Percentiles rank a stretch among this genome's conserved stretches.
Conservation (phyloP, 1,140 invertebrate genomes). For the Aphelenchoides besseyi region DNA sequence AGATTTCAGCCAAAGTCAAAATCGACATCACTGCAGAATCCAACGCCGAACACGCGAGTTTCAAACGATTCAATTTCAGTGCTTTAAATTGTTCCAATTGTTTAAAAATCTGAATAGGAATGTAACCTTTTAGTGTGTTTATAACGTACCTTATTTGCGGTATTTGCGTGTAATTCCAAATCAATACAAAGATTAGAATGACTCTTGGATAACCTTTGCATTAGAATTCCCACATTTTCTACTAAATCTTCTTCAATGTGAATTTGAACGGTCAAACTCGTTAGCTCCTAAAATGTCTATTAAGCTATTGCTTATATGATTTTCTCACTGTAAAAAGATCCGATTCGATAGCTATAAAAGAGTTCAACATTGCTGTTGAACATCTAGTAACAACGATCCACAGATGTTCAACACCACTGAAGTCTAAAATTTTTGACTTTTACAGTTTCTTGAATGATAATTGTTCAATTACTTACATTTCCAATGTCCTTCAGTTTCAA, state of each 20-base stretch:
- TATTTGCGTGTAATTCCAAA: slow-evolving; percentile 24
- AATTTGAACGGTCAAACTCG: slow-evolving; percentile 25
- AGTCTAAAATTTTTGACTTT: too few species aligned
- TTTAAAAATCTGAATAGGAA: slow-evolving; percentile 20
- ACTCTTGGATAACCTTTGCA: neutral
- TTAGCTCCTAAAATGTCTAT: slow-evolving; percentile 9
- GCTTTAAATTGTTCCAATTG: slow-evolving; percentile 18
- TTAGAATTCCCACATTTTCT: slow-evolving; percentile 9
- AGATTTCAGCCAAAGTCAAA: neutral
- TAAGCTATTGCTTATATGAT: neutral
- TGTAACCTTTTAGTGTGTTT: neutral
- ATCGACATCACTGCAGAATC: neutral
- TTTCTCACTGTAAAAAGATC: slow-evolving; percentile 23
- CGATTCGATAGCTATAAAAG: slow-evolving; percentile 7
- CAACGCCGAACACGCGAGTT: slow-evolving; percentile 25
- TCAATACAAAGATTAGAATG: slow-evolving; percentile 11
- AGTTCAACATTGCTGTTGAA: neutral
- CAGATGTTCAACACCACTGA: slow-evolving; percentile 12
- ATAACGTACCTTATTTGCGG: neutral
- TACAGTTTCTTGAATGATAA: too few species aligned
- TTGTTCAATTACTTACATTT: too few species aligned
- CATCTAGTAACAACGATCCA: slow-evolving; percentile 23
- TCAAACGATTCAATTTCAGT: slow-evolving; percentile 22
- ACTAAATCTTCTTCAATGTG: slow-evolving; percentile 20
- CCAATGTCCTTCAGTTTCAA: slow-evolving; percentile 4